Base-by-base conservation (phyloP, 2,797 vertebrate genomes). In the Silurus lanzhouensis region DNA sequence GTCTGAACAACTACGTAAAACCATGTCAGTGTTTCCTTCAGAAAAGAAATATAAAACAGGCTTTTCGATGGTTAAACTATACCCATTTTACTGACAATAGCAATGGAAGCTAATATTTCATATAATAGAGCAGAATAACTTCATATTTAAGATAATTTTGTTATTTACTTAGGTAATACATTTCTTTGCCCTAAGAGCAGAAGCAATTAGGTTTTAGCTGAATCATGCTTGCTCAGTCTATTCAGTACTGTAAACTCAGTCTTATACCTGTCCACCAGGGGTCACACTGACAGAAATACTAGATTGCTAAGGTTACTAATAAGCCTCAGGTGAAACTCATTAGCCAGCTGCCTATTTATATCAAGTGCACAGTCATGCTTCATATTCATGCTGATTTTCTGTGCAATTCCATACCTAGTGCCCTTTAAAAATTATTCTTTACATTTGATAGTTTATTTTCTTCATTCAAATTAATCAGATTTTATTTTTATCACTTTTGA, bases 241-340 rank as follows among this genome's bases (percentile, higher is more conserved):
- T 52, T 27, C 20, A 64, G 10, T 52, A 67, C 63, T 81, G n/a
- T 4, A 64, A 38, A 38, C 31, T 38, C 31, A 38, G 9, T 52
- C 55, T 46, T 81, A 46, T 4, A 64, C 44, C 78, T 67, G 44
- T 13, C n/a, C 63, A 81, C 46, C 8, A 81, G 63, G 44, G 63
- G 25, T 17, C 78, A 81, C 44, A 66, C 25, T 66, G 44, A 52
- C 46, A 5, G 12, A 66, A 81, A 81, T 25, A 81, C 5, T 6
- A 52, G 44, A 44, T 66, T 66, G 46, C n/a, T 27, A 25, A 9
- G 17, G 61, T 67, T 27, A 55, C 79, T 27, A 67, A 81, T 81
- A 55, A 67, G 61, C 22, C 44, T 81, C 60, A 81, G n/a, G 44
- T 52, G 78, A 67, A 66, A 81, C 44, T 81, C 61, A 20, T 81